phyloP scores from a whole-genome alignment of 1,140 invertebrate genomes.

The Danaus melanippus region DNA sequence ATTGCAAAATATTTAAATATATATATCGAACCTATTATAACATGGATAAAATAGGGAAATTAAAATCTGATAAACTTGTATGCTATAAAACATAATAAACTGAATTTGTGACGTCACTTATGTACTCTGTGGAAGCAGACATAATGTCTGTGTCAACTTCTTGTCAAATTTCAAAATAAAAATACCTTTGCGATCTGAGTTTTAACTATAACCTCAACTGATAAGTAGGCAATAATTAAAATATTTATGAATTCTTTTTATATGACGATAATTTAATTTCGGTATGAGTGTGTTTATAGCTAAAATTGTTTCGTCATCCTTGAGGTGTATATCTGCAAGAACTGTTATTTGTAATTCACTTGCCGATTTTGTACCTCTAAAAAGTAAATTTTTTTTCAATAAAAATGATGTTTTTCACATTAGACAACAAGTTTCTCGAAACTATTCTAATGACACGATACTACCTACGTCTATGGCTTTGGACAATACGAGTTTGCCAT shows the following conservation, averaged over 20 bases:
- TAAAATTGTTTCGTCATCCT: slow-evolving; percentile 38
- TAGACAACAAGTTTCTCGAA: slow-evolving; percentile 25
- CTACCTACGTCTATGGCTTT: slow-evolving; percentile 39
- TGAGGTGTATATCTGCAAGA: slow-evolving; percentile 25
- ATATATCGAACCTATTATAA: too few relatives aligned
- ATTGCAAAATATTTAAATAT: too few relatives aligned
- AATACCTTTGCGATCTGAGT: too few relatives aligned
- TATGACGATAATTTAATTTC: slow-evolving; percentile 6
- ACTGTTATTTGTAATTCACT: slow-evolving; percentile 16
- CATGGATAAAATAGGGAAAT: too few relatives aligned
- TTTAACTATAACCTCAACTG: too few relatives aligned
- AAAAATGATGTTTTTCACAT: slow-evolving; percentile 33
- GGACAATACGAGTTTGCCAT: slow-evolving; percentile 45
- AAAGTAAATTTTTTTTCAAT: slow-evolving; percentile 23
- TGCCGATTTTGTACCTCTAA: slow-evolving; percentile 20
- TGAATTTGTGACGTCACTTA: too few relatives aligned
- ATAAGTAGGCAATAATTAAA: too few relatives aligned
- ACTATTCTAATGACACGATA: slow-evolving; percentile 39
- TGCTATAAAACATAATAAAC: too few relatives aligned
- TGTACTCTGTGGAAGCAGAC: too few relatives aligned
- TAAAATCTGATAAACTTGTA: too few relatives aligned
- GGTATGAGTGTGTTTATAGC: slow-evolving; percentile 55
- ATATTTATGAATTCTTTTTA: background rate
- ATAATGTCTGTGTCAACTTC: too few relatives aligned
- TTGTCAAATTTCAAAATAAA: too few relatives aligned